Conservation (phyloP, 2,113 vertebrate species). For the Mohoua ochrocephala region DNA sequence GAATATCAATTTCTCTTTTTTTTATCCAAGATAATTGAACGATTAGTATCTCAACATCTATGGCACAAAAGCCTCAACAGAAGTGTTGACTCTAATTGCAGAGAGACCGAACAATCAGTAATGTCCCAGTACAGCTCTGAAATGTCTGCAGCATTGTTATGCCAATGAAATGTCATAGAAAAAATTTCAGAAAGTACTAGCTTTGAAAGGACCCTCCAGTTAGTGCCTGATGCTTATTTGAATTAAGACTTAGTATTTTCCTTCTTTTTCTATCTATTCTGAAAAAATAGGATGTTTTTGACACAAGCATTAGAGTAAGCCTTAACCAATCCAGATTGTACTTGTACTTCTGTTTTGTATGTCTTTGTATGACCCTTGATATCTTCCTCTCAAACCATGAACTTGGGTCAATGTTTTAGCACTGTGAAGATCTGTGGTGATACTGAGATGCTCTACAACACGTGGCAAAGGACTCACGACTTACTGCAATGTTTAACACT, state of each 20-base stretch:
- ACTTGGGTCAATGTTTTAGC: background rate
- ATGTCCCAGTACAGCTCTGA: accelerated
- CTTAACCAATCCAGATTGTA: background rate
- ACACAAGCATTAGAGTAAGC: background rate
- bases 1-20: background rate
- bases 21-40: background rate
- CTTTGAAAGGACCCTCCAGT: background rate
- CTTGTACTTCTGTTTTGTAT: background rate
- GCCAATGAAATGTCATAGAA: background rate
- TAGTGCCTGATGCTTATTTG: background rate
- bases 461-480: background rate
- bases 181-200: background rate
- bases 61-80: background rate
- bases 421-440: background rate
- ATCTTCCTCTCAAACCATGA: background rate
- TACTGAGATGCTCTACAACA: background rate
- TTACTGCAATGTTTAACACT: background rate
- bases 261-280: background rate
- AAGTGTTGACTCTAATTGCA: background rate
- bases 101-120: background rate
- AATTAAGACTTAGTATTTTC: background rate
- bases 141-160: background rate
- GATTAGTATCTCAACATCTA: background rate
- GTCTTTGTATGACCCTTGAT: background rate
- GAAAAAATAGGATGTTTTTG: background rate